phyloP scores from a whole-genome alignment of 2,888 invertebrate genomes.

The Lycaena phlaeas region DNA sequence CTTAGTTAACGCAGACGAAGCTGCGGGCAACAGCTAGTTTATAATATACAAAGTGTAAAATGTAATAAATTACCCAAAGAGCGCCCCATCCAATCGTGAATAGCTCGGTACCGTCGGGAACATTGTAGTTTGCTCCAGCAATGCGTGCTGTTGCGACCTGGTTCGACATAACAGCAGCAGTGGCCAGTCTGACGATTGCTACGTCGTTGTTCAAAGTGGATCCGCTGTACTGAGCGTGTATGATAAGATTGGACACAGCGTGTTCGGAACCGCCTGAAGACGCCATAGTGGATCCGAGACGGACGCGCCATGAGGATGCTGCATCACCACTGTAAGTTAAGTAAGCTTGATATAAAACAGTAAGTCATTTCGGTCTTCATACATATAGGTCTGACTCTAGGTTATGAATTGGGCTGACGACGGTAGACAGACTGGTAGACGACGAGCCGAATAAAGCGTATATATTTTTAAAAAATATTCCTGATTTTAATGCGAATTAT shows the following conservation, averaged over 20 bases:
- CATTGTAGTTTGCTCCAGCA: conserved; percentile 20
- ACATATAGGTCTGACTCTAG: too few species aligned
- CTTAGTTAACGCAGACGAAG: too few species aligned
- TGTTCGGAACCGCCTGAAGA: conserved; percentile 22
- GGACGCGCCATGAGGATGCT: background rate
- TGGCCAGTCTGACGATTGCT: conserved; percentile 24
- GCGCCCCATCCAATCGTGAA: conserved; percentile 22
- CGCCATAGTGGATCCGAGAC: conserved; percentile 19
- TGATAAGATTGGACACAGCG: conserved; percentile 16
- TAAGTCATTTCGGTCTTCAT: too few species aligned
- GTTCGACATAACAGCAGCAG: conserved; percentile 15
- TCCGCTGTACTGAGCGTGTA: conserved; percentile 21
- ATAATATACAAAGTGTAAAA: too few species aligned
- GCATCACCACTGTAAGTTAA: background rate
- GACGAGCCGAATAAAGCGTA: too few species aligned
- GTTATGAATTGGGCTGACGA: too few species aligned
- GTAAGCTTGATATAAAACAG: too few species aligned
- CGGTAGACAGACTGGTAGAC: too few species aligned
- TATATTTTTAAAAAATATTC: too few species aligned
- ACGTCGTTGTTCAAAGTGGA: conserved; percentile 23
- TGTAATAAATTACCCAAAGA: conserved; percentile 13
- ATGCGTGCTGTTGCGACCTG: conserved; percentile 15
- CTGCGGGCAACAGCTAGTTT: too few species aligned
- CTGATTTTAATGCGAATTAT: too few species aligned
- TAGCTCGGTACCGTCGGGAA: conserved; percentile 17